Evolutionary conservation across 2,113 vertebrate species (phyloP).

Genomic region (Xenopus laevis): DNA sequence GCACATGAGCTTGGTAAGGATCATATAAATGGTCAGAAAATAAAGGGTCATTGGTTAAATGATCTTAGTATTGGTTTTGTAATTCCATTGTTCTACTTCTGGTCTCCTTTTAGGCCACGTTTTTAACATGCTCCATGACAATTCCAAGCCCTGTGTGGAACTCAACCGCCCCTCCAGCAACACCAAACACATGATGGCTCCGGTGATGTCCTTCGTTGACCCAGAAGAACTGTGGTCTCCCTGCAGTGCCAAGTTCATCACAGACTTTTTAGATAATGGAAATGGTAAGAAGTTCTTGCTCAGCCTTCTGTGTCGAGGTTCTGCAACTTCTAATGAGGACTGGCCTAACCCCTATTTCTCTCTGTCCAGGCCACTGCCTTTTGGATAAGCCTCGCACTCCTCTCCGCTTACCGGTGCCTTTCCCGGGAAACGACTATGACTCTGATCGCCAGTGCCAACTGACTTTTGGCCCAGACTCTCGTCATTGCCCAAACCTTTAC

Average conservation of each 20-base stretch:
- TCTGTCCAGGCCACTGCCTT: slow-evolving; percentile 62
- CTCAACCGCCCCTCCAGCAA: slow-evolving; percentile 48
- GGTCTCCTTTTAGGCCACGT: slow-evolving; percentile 57
- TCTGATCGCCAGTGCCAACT: slow-evolving; percentile 65
- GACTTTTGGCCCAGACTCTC: slow-evolving; percentile 60
- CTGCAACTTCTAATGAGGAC: no score
- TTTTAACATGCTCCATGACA: slow-evolving; percentile 70
- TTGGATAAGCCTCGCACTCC: slow-evolving; percentile 61
- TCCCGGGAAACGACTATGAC: slow-evolving; percentile 62
- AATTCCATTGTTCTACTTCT: background rate
- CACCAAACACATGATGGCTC: slow-evolving; percentile 60
- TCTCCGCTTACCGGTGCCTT: slow-evolving; percentile 56
- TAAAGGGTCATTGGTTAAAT: no score
- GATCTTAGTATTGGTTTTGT: no score
- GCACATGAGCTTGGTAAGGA: slow-evolving; percentile 67
- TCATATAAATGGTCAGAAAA: no score
- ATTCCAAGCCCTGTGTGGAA: slow-evolving; percentile 53
- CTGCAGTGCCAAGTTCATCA: slow-evolving; percentile 65
- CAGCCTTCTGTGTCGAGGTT: no score
- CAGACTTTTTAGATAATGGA: slow-evolving; percentile 66
- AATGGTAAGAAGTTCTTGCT: slow-evolving; percentile 51
- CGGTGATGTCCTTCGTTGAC: slow-evolving; percentile 61
- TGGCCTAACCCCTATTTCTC: no score
- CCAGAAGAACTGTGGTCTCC: slow-evolving; percentile 66
- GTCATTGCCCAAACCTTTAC: slow-evolving; percentile 60